Base-by-base conservation (phyloP, 1,140 invertebrate genomes). In the Thalassaphorura encarpata region DNA sequence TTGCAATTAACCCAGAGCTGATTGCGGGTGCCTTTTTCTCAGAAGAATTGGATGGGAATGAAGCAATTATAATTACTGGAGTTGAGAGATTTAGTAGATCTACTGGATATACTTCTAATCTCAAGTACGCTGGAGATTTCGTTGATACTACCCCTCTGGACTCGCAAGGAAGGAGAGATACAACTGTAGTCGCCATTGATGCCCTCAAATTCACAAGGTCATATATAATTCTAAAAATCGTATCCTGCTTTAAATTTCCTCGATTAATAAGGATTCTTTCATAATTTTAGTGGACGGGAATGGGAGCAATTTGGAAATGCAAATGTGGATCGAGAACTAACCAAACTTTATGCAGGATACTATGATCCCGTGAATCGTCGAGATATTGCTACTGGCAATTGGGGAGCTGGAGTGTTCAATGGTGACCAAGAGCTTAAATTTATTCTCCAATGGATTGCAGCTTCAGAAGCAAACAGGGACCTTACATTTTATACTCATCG, bases 351-450 rank as follows among this genome's bases (percentile, higher is more conserved):
- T 72, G 80, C 81, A 18, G 90, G 89, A 19, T 90, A 62, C 40
- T 60, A 36, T 19, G 33, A 54, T 56, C 63, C 63, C 1, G 21
- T 19, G 73, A n/a, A n/a, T n/a, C 43, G 26, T 43, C 28, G 21
- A n/a, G 83, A 84, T 3, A 79, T 98, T 11, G 92, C 92, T 2
- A 95, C 93, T 0, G 95, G 95, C 28, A 97, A 98, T 73, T 99
- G 95, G 95, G 95, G 95, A 3, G 98, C 95, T 75, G 95, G 95
- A 2, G 94, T 87, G 2, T 98, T 93, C 70, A 78, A 81, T 5
- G 94, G 95, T 3, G 83, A 94, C 69, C 77, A 85, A 1, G 73
- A 82, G 31, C 71, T 98, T 0, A 99, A 99, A 78, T 78, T 80
- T n/a, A 68, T 98, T 0, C 72, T 98, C 36, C 95, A 99, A 71